phyloP scores from a whole-genome alignment of 2,113 vertebrate genomes.

The Gambusia holbrooki region DNA sequence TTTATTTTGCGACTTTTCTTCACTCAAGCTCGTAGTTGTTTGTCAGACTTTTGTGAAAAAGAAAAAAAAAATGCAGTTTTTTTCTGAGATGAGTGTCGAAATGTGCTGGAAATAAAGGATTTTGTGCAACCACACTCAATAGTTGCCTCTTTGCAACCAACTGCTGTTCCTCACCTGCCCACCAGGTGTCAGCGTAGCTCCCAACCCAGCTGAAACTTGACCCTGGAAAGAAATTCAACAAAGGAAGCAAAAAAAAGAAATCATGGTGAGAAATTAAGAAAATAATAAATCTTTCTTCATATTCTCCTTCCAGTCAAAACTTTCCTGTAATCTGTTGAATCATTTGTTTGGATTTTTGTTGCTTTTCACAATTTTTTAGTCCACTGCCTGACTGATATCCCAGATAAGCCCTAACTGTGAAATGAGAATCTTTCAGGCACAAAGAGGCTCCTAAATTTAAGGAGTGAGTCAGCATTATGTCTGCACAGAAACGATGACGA shows the following conservation, averaged over 20 bases:
- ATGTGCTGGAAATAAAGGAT: conserved; percentile 76
- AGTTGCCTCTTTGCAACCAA: not conserved
- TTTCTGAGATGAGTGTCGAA: conserved; percentile 63
- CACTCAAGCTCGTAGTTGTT: conserved; percentile 62
- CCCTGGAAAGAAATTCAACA: not conserved
- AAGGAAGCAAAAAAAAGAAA: not conserved
- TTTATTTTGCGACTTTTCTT: conserved; percentile 56
- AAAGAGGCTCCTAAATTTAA: too few relatives aligned
- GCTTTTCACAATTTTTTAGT: too few relatives aligned
- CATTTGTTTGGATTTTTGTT: too few relatives aligned
- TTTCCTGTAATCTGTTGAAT: too few relatives aligned
- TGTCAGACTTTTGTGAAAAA: conserved; percentile 7
- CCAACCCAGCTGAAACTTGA: not conserved
- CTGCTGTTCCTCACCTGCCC: conserved; percentile 26
- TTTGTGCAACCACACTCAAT: conserved; percentile 67
- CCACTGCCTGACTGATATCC: too few relatives aligned
- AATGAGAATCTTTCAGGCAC: too few relatives aligned
- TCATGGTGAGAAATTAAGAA: not conserved
- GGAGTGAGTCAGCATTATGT: too few relatives aligned
- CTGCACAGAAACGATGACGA: too few relatives aligned
- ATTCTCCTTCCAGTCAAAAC: too few relatives aligned
- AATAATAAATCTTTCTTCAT: not conserved
- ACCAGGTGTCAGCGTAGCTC: conserved; percentile 10
- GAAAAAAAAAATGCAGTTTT: conserved; percentile 50
- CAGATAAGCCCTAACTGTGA: too few relatives aligned